Conservation (phyloP, 1,140 invertebrate species). For the Calycopis cecrops region DNA sequence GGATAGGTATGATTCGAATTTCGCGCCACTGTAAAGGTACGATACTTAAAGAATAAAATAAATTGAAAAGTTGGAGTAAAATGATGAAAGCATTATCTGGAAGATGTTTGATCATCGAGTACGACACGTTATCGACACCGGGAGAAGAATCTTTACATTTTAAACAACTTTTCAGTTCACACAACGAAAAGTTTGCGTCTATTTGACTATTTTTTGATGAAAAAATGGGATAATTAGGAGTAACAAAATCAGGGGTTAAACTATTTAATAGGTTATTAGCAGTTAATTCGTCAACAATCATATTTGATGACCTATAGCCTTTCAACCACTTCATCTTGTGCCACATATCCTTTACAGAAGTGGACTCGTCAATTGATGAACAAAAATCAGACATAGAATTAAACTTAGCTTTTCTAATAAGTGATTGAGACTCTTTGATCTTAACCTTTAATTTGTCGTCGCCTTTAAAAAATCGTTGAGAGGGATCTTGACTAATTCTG, state of each 20-base stretch:
- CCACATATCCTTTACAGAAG: slow-evolving; percentile 23
- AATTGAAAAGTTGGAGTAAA: slow-evolving; percentile 24
- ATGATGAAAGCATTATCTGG: slow-evolving; percentile 15
- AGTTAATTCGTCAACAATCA: slow-evolving; percentile 5
- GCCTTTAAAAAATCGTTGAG: not conserved
- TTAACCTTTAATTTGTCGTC: slow-evolving; percentile 16
- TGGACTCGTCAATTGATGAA: slow-evolving; percentile 12
- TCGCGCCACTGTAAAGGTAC: slow-evolving; percentile 41
- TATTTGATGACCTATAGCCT: slow-evolving; percentile 12
- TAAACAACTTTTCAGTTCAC: slow-evolving; percentile 21
- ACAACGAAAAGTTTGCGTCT: slow-evolving; percentile 11
- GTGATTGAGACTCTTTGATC: slow-evolving; percentile 8
- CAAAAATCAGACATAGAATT: slow-evolving; percentile 18
- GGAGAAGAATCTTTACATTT: slow-evolving; percentile 24
- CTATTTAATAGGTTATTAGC: slow-evolving; percentile 13
- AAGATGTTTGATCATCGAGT: slow-evolving; percentile 26
- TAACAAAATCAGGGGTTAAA: slow-evolving; percentile 22
- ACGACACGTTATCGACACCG: slow-evolving; percentile 24
- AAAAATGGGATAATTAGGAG: slow-evolving; percentile 16
- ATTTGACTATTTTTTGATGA: not conserved
- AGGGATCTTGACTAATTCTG: slow-evolving; percentile 3
- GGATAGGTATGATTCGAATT: slow-evolving; percentile 17
- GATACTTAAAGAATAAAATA: slow-evolving; percentile 9
- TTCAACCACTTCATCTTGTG: slow-evolving; percentile 29
- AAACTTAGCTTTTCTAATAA: slow-evolving; percentile 14